Evolutionary conservation across 2,888 invertebrate species (phyloP).

Genomic region (Chirona hameri): DNA sequence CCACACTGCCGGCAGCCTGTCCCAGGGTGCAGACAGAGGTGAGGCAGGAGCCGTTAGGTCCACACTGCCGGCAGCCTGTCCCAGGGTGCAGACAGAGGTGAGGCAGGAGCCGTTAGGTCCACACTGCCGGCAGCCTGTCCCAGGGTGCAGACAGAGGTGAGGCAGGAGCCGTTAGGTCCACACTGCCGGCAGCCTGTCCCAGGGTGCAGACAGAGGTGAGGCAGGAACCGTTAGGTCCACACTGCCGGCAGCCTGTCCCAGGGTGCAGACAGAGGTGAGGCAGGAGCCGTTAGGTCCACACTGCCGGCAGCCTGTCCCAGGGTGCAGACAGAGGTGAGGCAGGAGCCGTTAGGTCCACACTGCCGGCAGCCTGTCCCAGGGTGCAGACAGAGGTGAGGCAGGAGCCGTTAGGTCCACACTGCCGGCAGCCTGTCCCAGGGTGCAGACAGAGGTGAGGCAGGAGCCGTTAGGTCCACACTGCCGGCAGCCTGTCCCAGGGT

Average conservation of each 20-base stretch:
- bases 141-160: too few relatives aligned
- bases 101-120: not conserved
- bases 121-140: slow-evolving; percentile 41
- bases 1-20: slow-evolving; percentile 41
- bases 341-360: not conserved
- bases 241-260: slow-evolving; percentile 41
- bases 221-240: not conserved
- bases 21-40: too few relatives aligned
- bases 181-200: slow-evolving; percentile 41
- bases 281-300: not conserved
- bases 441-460: too few relatives aligned
- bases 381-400: too few relatives aligned
- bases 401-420: not conserved
- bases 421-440: slow-evolving; percentile 41
- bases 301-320: slow-evolving; percentile 41
- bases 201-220: too few relatives aligned
- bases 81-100: too few relatives aligned
- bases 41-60: not conserved
- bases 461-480: not conserved
- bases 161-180: not conserved
- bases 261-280: too few relatives aligned
- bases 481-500: slow-evolving; percentile 41
- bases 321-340: too few relatives aligned
- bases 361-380: slow-evolving; percentile 41
- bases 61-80: slow-evolving; percentile 41